Evolutionary conservation across 2,797 vertebrate genomes (phyloP).

Genomic region (Eleutherodactylus coqui): DNA sequence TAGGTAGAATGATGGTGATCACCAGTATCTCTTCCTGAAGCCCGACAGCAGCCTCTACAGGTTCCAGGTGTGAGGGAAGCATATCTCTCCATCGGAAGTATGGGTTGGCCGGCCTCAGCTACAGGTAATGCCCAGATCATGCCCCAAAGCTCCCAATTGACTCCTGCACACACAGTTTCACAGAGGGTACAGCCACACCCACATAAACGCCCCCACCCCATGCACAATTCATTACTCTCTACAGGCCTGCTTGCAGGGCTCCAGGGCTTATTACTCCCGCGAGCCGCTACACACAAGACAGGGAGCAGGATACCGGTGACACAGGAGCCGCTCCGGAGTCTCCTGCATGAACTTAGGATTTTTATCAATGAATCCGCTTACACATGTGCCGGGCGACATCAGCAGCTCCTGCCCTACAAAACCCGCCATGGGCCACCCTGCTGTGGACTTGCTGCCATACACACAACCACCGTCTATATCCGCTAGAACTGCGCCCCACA

Average conservation of each 20-base stretch:
- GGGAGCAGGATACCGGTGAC: slow-evolving; percentile 93
- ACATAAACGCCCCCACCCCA: neutral
- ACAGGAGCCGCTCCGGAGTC: slow-evolving; percentile 95
- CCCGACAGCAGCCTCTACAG: slow-evolving; percentile 87
- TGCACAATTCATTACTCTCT: slow-evolving; percentile 1
- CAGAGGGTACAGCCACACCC: too few species aligned
- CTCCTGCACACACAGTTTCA: too few species aligned
- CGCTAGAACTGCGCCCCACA: neutral
- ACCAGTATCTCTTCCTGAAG: slow-evolving; percentile 87
- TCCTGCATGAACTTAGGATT: slow-evolving; percentile 96
- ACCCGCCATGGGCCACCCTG: neutral
- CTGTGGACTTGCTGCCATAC: neutral
- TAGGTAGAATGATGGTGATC: slow-evolving; percentile 68
- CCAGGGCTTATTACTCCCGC: neutral
- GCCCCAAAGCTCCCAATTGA: too few species aligned
- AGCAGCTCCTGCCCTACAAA: too few species aligned
- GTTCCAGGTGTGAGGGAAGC: slow-evolving; percentile 86
- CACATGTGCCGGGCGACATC: slow-evolving; percentile 47
- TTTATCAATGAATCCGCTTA: slow-evolving; percentile 92
- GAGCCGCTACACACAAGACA: slow-evolving; percentile 61
- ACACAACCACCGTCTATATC: neutral
- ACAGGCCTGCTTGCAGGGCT: neutral
- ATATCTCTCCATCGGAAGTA: too few species aligned
- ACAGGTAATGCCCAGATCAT: too few species aligned
- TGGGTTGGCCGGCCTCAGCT: too few species aligned